Evolutionary conservation across 2,113 vertebrate species (phyloP), one percentile per base, ranked within the genome.

Genomic region (Labeo rohita): DNA sequence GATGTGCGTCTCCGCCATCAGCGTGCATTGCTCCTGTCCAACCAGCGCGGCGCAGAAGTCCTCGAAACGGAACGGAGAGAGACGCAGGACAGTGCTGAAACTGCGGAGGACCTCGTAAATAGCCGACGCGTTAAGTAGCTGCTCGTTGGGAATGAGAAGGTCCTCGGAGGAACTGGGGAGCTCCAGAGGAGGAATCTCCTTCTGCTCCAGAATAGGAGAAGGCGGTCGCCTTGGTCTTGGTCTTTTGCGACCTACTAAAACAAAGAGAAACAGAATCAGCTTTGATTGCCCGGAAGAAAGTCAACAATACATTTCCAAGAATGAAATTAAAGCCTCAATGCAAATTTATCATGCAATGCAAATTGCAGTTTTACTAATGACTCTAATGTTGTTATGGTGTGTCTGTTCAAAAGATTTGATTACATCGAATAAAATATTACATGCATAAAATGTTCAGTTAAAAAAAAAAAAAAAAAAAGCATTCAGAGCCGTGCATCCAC

Each of bases 21-120:
- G 95, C 8, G 98, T 98, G 93, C 98, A 98, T 92, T 99, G 98
- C 93, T 99, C 98, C 89, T 97, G 97, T 89, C 97, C 97, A 39
- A 97, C 96, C 89, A 99, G 94, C 13, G 98, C 97, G 0, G 98
- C 97, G 52, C 98, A 99, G 87, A 99, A 99, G 95, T 99, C 98
- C 96, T 99, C 98, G 87, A 99, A 99, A 90, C 97, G 97, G 94
- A 99, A 99, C 75, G 97, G 97, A 63, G 98, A 99, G 72, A 99
- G 95, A 39, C 98, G 97, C 81, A 99, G 95, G 88, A 99, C 98
- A 3, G 96, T 96, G 94, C 97, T 96, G 95, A 99, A 99, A 96
- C 97, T 98, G 93, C 97, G 95, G 21, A 99, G 93, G 88, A 99
- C 98, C 94, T 99, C 98, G 59, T 98, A 99, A 92, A 99, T 95